Base-by-base conservation (phyloP, 2,113 vertebrate genomes). In the Tympanuchus pallidicinctus region DNA sequence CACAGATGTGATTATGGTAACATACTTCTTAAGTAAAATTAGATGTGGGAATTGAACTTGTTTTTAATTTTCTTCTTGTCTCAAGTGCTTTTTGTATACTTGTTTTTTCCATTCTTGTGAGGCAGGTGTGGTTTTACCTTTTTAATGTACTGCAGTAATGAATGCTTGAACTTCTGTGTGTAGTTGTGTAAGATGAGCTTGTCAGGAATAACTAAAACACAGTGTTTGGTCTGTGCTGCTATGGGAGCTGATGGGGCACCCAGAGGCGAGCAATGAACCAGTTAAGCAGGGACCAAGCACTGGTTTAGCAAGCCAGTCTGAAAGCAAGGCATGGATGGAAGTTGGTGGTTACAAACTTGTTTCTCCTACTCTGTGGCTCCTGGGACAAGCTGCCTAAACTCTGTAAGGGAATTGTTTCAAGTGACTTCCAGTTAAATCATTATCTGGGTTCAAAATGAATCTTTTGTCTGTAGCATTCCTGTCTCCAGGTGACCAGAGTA, bases 221-320 rank as follows among this genome's bases (percentile, higher is more conserved):
- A 1, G 27, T 71, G 89, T 75, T 48, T 20, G 50, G 40, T 63
- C 90, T 86, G 71, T 85, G 74, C 73, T 81, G n/a, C 81, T 89
- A 75, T 10, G 82, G 64, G 69, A 81, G 38, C 48, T 94, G 40
- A 74, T 85, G 69, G 83, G 78, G 38, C 18, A 72, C 72, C 94
- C 86, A 86, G 69, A 79, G 94, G 88, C 83, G 54, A 89, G 73
- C 2, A 45, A 52, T 70, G 91, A 96, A 96, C 94, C 88, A 91
- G 96, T 94, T 89, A 7, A 48, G 43, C 95, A 78, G 71, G 92
- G 94, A 87, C 63, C 86, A 43, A 86, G 83, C 50, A 5, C 86
- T 82, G 91, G 88, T 97, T 96, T 84, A 90, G 83, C 96, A 83
- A 88, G 90, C 81, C 32, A 3, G 72, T 82, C 64, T 72, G 38